A percentile compares a stretch with the other conserved stretches of the same genome.
These are phyloP conservation scores for Mesorhabditis sp. DNA, from an alignment of 2,888 invertebrate genomes.

Conservation along the genomic window DNA sequence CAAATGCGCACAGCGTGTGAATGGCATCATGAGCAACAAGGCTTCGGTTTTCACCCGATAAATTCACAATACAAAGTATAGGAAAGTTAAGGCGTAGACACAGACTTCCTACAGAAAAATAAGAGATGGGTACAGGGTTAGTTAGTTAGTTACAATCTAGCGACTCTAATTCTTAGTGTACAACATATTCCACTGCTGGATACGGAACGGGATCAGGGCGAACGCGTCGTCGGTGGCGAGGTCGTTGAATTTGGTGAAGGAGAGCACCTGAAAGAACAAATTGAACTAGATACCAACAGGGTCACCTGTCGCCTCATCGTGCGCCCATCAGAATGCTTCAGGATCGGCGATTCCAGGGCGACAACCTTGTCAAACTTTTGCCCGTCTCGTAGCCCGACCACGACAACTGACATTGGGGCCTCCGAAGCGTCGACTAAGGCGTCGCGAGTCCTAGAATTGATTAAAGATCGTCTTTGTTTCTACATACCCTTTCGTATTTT, in stretches of 20 bases:
- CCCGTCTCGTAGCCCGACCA: conserved; percentile 34
- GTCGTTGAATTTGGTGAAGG: conserved; percentile 17
- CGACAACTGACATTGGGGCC: conserved; percentile 44
- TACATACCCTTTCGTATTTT: conserved; percentile 17
- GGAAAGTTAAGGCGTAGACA: too few species aligned
- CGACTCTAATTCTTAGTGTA: too few species aligned
- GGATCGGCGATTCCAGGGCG: conserved; percentile 22
- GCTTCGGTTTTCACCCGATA: too few species aligned
- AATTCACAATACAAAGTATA: too few species aligned
- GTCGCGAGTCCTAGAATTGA: conserved; percentile 28
- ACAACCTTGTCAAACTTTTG: background rate
- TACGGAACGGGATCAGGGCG: conserved; percentile 24
- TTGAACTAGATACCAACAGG: background rate
- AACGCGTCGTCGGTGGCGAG: conserved; percentile 18
- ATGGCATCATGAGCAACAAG: too few species aligned
- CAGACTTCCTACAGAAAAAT: too few species aligned
- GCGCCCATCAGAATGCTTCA: conserved; percentile 32
- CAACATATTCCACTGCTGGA: conserved; percentile 7
- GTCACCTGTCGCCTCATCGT: conserved; percentile 24
- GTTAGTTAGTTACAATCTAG: too few species aligned
- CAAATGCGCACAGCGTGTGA: too few species aligned
- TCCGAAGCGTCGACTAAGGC: conserved; percentile 43
- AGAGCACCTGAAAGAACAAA: conserved; percentile 20
- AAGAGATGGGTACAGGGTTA: too few species aligned
- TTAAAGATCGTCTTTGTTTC: too few species aligned